A percentile compares a stretch with the other conserved stretches of the same genome.
phyloP scores from a whole-genome alignment of 1,140 invertebrate species.

The Fragariocoptes setiger region DNA sequence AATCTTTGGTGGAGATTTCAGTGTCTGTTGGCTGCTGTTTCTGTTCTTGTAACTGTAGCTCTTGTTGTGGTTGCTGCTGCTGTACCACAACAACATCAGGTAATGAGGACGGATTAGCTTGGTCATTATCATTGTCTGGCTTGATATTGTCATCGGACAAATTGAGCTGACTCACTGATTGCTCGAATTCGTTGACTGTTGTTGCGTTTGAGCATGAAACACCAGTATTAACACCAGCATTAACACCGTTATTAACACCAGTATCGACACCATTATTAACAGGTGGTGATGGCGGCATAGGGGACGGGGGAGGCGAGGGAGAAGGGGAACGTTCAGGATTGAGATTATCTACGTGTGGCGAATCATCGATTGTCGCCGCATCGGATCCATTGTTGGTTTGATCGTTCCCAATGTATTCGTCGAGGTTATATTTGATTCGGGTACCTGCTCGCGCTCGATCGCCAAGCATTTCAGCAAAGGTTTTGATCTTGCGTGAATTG shows the following conservation, averaged over 20 bases:
- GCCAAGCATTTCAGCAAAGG: constrained; percentile 72
- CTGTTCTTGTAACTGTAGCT: not conserved
- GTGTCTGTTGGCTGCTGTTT: not conserved
- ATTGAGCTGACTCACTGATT: too few species aligned
- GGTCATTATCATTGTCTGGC: too few species aligned
- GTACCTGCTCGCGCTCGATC: constrained; percentile 21
- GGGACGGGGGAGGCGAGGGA: not conserved
- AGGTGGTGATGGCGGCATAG: not conserved
- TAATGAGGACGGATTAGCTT: too few species aligned
- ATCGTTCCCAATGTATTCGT: constrained; percentile 6
- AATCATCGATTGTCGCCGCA: not conserved
- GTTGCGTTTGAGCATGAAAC: not conserved
- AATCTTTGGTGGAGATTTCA: not conserved
- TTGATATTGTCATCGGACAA: too few species aligned
- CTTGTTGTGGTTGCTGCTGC: not conserved
- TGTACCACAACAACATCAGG: too few species aligned
- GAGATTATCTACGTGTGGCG: not conserved
- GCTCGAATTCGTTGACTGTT: not conserved
- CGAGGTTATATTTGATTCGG: constrained; percentile 9
- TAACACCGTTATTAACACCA: not conserved
- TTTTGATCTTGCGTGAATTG: constrained; percentile 47
- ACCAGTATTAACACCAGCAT: not conserved
- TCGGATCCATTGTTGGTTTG: not conserved
- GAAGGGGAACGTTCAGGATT: too few species aligned
- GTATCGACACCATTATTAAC: not conserved